phyloP scores from a whole-genome alignment of 2,888 invertebrate genomes.

The Tanypteryx hageni region DNA sequence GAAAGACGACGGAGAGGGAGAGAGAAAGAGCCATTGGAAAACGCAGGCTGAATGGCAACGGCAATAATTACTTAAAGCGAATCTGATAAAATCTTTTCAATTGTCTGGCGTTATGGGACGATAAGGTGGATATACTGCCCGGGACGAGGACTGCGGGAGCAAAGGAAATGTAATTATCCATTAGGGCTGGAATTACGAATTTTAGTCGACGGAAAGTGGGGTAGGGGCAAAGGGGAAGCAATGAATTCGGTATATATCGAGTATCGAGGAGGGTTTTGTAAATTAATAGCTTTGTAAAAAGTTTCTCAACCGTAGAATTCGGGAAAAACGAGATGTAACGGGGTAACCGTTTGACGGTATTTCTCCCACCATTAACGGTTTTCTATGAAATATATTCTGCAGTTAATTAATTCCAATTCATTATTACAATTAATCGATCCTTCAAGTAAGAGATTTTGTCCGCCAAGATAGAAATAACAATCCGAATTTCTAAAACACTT shows the following conservation, averaged over 20 bases:
- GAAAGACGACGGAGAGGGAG: neutral
- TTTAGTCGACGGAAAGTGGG: neutral
- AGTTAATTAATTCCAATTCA: too few relatives aligned
- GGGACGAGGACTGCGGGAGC: neutral
- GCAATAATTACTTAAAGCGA: slow-evolving; percentile 44
- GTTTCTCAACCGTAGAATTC: neutral
- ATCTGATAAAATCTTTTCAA: slow-evolving; percentile 59
- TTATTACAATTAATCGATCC: too few relatives aligned
- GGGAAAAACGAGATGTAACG: too few relatives aligned
- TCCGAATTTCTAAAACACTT: too few relatives aligned
- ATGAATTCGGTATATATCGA: neutral
- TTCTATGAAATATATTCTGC: too few relatives aligned
- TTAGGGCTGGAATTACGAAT: slow-evolving; percentile 5
- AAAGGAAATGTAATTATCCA: neutral
- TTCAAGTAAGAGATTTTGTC: too few relatives aligned
- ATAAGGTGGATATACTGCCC: slow-evolving; percentile 42
- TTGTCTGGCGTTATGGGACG: slow-evolving; percentile 45
- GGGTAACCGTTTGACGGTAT: neutral
- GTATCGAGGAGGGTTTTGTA: neutral
- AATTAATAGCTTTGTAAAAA: neutral
- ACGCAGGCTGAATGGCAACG: slow-evolving; percentile 16
- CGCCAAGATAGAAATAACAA: too few relatives aligned
- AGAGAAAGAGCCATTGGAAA: neutral
- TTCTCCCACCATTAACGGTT: neutral
- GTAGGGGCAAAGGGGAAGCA: neutral